These are phyloP conservation scores for Psilopsiagon aurifrons DNA, from an alignment of 2,113 vertebrate species.

Conservation along the genomic window DNA sequence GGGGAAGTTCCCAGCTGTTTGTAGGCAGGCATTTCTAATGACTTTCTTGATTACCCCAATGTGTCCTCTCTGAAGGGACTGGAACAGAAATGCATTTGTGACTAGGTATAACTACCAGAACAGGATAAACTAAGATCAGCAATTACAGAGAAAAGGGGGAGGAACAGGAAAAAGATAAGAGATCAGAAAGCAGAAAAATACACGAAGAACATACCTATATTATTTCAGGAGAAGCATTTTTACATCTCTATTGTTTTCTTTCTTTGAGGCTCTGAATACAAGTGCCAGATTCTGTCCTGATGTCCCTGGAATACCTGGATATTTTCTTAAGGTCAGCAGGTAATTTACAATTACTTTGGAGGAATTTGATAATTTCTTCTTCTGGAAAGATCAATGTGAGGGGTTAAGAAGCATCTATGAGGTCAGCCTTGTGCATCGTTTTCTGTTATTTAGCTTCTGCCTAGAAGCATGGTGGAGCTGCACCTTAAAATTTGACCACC, in stretches of 20 bases:
- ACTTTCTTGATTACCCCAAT: not conserved
- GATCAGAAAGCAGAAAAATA: slow-evolving; percentile 11
- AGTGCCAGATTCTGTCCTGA: not conserved
- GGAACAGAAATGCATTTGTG: not conserved
- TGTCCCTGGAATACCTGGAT: not conserved
- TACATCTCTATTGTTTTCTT: not conserved
- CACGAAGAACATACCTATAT: not conserved
- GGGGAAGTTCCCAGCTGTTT: not conserved
- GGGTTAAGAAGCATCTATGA: not conserved
- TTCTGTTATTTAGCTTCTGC: not conserved
- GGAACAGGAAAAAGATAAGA: not conserved
- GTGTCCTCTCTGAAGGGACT: not conserved
- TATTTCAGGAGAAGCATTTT: not conserved
- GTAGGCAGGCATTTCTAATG: not conserved
- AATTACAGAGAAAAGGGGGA: not conserved
- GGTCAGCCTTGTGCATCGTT: not conserved
- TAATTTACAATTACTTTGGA: not conserved
- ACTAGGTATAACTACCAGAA: not conserved
- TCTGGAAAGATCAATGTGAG: not conserved
- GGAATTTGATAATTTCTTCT: not conserved
- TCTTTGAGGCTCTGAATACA: not conserved
- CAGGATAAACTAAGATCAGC: not conserved
- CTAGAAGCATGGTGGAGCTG: not conserved
- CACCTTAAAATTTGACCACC: not conserved
- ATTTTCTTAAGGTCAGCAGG: not conserved